Conservation (phyloP, 2,888 invertebrate genomes). For the Dexiosoma caninum region DNA sequence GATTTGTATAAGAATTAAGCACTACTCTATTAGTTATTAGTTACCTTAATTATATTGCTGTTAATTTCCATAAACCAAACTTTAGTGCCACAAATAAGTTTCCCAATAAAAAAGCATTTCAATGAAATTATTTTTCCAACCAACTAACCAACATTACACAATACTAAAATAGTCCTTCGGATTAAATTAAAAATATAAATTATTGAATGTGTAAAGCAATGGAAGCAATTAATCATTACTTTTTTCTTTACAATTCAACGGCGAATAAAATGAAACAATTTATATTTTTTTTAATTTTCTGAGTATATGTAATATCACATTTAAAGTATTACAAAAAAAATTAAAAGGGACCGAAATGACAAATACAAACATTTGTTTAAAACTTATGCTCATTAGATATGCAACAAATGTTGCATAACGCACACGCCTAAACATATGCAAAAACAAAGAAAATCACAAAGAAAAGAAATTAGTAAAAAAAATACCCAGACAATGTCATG, state of each 20-base stretch:
- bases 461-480: constrained; percentile 5
- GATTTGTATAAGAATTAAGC: too few relatives aligned
- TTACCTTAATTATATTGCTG: too few relatives aligned
- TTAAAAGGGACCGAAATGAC: neutral
- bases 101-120: too few relatives aligned
- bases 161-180: too few relatives aligned
- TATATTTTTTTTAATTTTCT: constrained; percentile 21
- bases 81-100: too few relatives aligned
- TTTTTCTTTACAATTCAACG: constrained; percentile 5
- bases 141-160: too few relatives aligned
- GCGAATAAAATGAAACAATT: constrained; percentile 25
- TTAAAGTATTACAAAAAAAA: neutral
- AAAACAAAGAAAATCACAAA: constrained; percentile 32
- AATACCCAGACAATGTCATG: constrained; percentile 33
- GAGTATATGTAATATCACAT: neutral
- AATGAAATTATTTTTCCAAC: too few relatives aligned
- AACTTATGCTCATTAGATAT: constrained; percentile 61
- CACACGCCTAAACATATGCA: constrained; percentile 61
- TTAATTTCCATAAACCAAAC: too few relatives aligned
- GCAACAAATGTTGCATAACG: constrained; percentile 63
- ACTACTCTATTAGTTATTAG: too few relatives aligned
- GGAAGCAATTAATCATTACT: constrained; percentile 55
- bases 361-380: constrained; percentile 49
- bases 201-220: neutral
- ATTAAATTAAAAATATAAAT: too few relatives aligned